A percentile compares a stretch with the other conserved stretches of the same genome.
Conservation (phyloP, 2,888 invertebrate species). For the Oscheius sp. region DNA sequence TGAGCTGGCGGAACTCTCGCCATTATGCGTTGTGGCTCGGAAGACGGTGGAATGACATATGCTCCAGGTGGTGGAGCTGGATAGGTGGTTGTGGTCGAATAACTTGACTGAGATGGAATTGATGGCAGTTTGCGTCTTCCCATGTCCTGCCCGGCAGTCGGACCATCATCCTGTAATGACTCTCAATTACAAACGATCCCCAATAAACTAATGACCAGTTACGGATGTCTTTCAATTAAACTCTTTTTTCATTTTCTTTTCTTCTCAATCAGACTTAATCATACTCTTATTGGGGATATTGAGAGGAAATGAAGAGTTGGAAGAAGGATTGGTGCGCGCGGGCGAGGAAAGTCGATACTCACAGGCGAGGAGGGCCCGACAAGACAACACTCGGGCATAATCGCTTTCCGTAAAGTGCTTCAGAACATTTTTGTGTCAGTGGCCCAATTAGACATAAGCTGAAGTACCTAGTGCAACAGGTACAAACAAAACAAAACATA, state of each 20-base stretch:
- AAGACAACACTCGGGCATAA: constrained; percentile 28
- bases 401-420: constrained; percentile 31
- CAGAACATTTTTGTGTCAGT: neutral
- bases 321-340: constrained; percentile 29
- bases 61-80: constrained; percentile 41
- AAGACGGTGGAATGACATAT: constrained; percentile 20
- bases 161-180: constrained; percentile 59
- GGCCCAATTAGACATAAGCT: too few relatives aligned
- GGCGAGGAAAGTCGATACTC: constrained; percentile 33
- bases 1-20: constrained; percentile 38
- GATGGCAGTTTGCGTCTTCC: constrained; percentile 71
- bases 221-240: neutral
- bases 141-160: constrained; percentile 59
- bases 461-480: too few relatives aligned
- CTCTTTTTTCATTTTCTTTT: neutral
- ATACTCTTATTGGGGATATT: constrained; percentile 8
- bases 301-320: constrained; percentile 33
- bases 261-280: too few relatives aligned
- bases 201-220: neutral
- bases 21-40: constrained; percentile 31
- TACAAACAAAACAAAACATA: too few relatives aligned
- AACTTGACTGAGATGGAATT: constrained; percentile 51
- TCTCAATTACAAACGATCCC: neutral
- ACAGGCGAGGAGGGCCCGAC: constrained; percentile 19
- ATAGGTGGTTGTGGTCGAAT: constrained; percentile 38